These are phyloP conservation scores for Lathronympha strigana DNA, from an alignment of 2,888 invertebrate genomes.

Conservation along the genomic window DNA sequence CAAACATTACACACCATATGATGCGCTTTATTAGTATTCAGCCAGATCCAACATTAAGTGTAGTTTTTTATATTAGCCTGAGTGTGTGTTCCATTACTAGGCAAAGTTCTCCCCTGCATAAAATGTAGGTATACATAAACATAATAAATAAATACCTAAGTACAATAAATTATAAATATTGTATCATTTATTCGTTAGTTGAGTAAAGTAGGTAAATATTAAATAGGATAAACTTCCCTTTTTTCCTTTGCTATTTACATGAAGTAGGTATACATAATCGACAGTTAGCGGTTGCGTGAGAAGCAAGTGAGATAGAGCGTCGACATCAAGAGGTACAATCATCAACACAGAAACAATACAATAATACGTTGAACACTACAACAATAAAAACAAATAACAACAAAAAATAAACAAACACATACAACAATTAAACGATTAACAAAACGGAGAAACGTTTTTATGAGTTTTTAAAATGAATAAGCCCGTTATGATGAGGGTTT, in stretches of 20 bases:
- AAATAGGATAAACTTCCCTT: neutral
- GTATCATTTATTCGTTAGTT: neutral
- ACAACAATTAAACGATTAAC: slow-evolving; percentile 11
- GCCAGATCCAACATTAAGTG: no score
- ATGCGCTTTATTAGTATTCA: no score
- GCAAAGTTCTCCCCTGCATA: no score
- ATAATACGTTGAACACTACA: slow-evolving; percentile 8
- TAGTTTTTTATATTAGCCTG: no score
- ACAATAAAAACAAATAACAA: slow-evolving; percentile 21
- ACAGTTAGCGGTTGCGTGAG: slow-evolving; percentile 32
- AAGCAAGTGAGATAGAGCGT: slow-evolving; percentile 20
- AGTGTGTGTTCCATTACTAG: no score
- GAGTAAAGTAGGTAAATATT: neutral
- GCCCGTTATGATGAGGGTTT: neutral
- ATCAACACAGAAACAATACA: slow-evolving; percentile 17
- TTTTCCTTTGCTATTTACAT: neutral
- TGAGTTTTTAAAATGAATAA: neutral
- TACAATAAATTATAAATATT: neutral
- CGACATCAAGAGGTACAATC: neutral
- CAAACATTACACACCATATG: no score
- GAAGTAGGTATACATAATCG: neutral
- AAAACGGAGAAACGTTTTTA: neutral
- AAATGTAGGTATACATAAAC: neutral
- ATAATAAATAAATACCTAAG: neutral
- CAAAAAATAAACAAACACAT: neutral